Base-by-base conservation (phyloP, 2,888 invertebrate genomes). In the Lagria hirta region DNA sequence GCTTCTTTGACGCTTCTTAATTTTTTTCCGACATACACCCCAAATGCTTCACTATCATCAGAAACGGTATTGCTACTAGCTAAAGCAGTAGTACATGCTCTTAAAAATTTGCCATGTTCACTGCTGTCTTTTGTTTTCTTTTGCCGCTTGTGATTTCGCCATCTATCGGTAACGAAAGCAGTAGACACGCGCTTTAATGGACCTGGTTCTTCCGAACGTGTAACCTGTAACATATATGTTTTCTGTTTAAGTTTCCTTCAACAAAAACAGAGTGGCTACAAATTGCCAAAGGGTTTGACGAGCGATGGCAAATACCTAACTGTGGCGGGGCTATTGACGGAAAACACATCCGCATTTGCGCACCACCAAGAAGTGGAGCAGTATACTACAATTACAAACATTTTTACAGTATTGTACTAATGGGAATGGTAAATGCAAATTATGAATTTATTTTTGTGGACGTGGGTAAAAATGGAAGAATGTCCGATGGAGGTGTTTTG, bases 381-480 rank as follows among this genome's bases (percentile, higher is more conserved):
- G 23, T 20, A 15, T 58, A 51, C 36, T 58, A 42, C 18, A 58
- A 58, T 28, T 58, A 58, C 33, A 58, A 58, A 48, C 13, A 40
- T 18, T 43, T 24, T 16, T 36, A 49, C 22, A 53, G 49, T 38
- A 51, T 55, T 27, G 56, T 58, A 4, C 22, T 58, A 20, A 42
- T 49, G 36, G 51, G 55, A 16, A 21, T 59, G 21, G 57, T 49
- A 4, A 51, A 57, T 48, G 48, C 51, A 8, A 50, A 53, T 15
- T 58, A 58, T 35, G 33, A 45, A 38, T 60, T 60, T 27, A 41
- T 58, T 24, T 48, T 49, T 27, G 41, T 51, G 11, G 48, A 57
- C 51, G 47, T 40, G 10, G 44, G 48, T 4, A 48, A 40, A 17
- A 38, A 50, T 17, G 49, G 49, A 13, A 23, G 44, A 37, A 16